These are phyloP conservation scores for Gymnobelideus leadbeateri DNA, from an alignment of 2,113 vertebrate species.

Conservation along the genomic window DNA sequence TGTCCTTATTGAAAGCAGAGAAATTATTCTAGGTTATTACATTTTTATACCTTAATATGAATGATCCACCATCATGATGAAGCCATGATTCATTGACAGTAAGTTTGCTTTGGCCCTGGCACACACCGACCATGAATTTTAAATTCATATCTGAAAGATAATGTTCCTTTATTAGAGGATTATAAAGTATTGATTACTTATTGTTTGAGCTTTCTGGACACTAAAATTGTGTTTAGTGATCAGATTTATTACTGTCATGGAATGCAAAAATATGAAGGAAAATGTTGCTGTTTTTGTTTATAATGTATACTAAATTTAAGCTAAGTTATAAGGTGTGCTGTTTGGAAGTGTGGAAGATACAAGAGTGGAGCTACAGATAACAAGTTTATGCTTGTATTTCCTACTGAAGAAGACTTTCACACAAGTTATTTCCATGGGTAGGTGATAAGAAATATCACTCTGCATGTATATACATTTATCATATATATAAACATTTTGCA, in stretches of 20 bases:
- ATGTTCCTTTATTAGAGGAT: slow-evolving; percentile 60
- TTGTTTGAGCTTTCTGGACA: slow-evolving; percentile 55
- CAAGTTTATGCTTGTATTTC: slow-evolving; percentile 89
- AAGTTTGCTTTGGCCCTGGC: slow-evolving; percentile 42
- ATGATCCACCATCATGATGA: neutral
- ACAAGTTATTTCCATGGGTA: slow-evolving; percentile 90
- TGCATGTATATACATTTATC: slow-evolving; percentile 88
- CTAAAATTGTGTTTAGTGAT: slow-evolving; percentile 71
- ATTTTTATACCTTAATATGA: neutral
- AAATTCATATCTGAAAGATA: slow-evolving; percentile 60
- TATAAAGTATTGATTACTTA: slow-evolving; percentile 65
- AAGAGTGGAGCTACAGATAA: slow-evolving; percentile 90
- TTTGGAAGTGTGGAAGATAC: slow-evolving; percentile 91
- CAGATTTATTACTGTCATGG: slow-evolving; percentile 75
- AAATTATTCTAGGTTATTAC: neutral
- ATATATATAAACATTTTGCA: slow-evolving; percentile 85
- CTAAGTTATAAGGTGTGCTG: slow-evolving; percentile 87
- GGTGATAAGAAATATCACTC: slow-evolving; percentile 88
- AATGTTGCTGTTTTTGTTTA: slow-evolving; percentile 84
- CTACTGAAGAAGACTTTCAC: slow-evolving; percentile 92
- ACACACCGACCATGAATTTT: slow-evolving; percentile 24
- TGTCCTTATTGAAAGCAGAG: slow-evolving; percentile 40
- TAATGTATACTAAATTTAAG: slow-evolving; percentile 86
- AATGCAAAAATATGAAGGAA: slow-evolving; percentile 76
- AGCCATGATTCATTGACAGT: slow-evolving; percentile 30